Evolutionary conservation across 2,797 vertebrate genomes (phyloP).

Genomic region (Aplochiton taeniatus): DNA sequence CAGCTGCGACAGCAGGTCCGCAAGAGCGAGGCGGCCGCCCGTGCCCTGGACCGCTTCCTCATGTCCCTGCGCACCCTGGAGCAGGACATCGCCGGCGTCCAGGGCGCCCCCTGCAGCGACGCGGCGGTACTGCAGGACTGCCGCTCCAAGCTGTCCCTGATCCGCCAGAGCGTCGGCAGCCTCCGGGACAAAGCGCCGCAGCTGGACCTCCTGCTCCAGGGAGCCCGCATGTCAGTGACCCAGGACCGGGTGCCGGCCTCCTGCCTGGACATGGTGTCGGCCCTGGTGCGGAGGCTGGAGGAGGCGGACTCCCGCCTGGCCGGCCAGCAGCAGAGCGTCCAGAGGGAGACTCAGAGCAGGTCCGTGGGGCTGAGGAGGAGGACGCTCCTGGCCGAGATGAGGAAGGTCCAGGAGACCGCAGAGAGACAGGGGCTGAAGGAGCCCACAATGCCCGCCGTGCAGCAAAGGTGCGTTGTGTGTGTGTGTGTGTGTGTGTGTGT

Average conservation of each 20-base stretch:
- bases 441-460: constrained; percentile 88
- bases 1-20: constrained; percentile 77
- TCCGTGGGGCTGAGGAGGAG: constrained; percentile 72
- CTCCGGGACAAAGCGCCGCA: constrained; percentile 80
- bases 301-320: constrained; percentile 60
- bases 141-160: constrained; percentile 57
- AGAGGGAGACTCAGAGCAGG: constrained; percentile 67
- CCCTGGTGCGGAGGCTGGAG: constrained; percentile 64
- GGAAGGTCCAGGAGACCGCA: constrained; percentile 75
- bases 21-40: constrained; percentile 75
- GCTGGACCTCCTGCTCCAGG: constrained; percentile 80
- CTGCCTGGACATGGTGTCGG: constrained; percentile 73
- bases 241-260: constrained; percentile 61
- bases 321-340: constrained; percentile 58
- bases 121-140: constrained; percentile 54
- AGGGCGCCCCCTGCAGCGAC: constrained; percentile 52
- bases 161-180: constrained; percentile 70
- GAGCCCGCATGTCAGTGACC: constrained; percentile 76
- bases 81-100: constrained; percentile 62
- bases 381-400: constrained; percentile 78
- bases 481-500: background rate
- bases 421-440: constrained; percentile 84
- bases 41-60: constrained; percentile 84
- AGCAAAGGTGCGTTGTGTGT: constrained; percentile 84
- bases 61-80: constrained; percentile 78